A percentile compares a stretch with the other conserved stretches of the same genome.
These are phyloP conservation scores for Bedellia somnulentella DNA, from an alignment of 2,888 invertebrate genomes.

Conservation along the genomic window DNA sequence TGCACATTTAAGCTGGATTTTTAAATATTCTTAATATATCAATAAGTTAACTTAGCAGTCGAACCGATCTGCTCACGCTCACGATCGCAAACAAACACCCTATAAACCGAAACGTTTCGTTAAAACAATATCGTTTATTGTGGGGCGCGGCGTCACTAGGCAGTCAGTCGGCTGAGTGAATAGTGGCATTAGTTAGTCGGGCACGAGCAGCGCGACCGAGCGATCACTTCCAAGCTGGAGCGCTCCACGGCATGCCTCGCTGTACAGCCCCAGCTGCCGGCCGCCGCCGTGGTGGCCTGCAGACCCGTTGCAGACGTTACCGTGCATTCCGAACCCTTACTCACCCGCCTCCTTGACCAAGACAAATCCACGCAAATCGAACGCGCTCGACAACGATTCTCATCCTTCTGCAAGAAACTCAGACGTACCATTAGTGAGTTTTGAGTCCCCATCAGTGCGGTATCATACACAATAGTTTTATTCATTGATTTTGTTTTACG, in stretches of 20 bases:
- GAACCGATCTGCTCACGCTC: too few relatives aligned
- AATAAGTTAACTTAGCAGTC: too few relatives aligned
- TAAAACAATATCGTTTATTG: too few relatives aligned
- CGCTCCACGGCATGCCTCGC: constrained; percentile 53
- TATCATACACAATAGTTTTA: not conserved
- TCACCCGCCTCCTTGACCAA: constrained; percentile 41
- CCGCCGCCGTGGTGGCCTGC: constrained; percentile 25
- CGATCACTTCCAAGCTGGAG: constrained; percentile 50
- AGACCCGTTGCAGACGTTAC: constrained; percentile 42
- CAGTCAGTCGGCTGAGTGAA: not conserved
- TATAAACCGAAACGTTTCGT: too few relatives aligned
- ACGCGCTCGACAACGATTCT: constrained; percentile 45
- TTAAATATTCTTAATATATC: too few relatives aligned
- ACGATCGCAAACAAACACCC: too few relatives aligned
- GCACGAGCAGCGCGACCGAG: constrained; percentile 44
- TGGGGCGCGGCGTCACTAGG: not conserved
- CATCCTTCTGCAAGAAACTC: constrained; percentile 52
- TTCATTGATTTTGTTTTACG: constrained; percentile 55
- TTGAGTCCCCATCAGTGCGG: not conserved
- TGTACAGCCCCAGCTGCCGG: constrained; percentile 52
- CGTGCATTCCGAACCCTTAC: constrained; percentile 43
- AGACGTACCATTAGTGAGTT: constrained; percentile 54
- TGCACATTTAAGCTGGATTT: too few relatives aligned
- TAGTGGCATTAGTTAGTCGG: constrained; percentile 22
- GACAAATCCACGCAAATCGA: constrained; percentile 45